These are phyloP conservation scores for Elegia similella DNA, from an alignment of 2,888 invertebrate genomes.

Conservation along the genomic window DNA sequence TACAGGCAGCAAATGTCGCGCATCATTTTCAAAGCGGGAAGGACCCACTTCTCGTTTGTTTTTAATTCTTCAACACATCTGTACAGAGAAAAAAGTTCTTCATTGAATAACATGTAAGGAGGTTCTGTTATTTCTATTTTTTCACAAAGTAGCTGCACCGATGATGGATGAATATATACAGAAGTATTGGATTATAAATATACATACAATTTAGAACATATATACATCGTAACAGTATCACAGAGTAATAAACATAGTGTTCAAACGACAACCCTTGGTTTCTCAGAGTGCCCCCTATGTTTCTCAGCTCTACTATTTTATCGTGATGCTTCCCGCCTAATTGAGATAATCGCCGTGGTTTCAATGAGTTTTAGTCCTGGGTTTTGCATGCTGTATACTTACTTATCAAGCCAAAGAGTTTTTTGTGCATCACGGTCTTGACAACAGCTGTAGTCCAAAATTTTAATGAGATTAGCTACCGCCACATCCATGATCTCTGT, in stretches of 20 bases:
- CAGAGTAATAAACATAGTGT: too few relatives aligned
- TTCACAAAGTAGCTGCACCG: too few relatives aligned
- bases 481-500: conserved; percentile 99
- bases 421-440: conserved; percentile 98
- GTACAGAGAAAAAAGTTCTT: background rate
- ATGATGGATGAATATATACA: too few relatives aligned
- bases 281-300: too few relatives aligned
- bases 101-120: background rate
- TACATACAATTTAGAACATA: too few relatives aligned
- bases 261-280: too few relatives aligned
- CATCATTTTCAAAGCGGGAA: conserved; percentile 97
- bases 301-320: too few relatives aligned
- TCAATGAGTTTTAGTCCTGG: background rate
- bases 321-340: too few relatives aligned
- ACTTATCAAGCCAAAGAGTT: conserved; percentile 95
- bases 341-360: background rate
- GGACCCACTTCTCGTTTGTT: conserved; percentile 93
- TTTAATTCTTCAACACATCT: conserved; percentile 96
- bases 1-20: conserved; percentile 97
- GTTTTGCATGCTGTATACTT: conserved; percentile 31
- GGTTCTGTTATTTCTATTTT: background rate
- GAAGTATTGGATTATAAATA: too few relatives aligned
- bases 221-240: too few relatives aligned
- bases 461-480: conserved; percentile 96
- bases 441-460: conserved; percentile 98